Evolutionary conservation across 1,140 invertebrate genomes (phyloP).

Genomic region (Hormaphis cornu): DNA sequence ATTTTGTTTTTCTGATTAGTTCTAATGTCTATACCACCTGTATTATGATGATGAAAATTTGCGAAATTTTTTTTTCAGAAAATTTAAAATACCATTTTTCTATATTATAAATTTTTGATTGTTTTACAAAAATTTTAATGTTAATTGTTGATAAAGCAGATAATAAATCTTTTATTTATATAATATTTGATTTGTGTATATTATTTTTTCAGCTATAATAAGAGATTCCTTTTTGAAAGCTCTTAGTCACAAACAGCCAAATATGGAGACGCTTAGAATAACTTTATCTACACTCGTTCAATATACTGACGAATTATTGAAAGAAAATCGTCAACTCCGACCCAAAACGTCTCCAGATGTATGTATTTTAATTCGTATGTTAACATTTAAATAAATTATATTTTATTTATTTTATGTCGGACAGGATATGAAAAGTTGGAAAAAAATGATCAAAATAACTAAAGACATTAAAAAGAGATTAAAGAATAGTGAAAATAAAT

Average conservation of each 20-base stretch:
- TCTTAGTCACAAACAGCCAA: slow-evolving; percentile 26
- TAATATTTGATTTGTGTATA: background rate
- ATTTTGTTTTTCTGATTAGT: too few relatives aligned
- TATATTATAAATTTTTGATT: too few relatives aligned
- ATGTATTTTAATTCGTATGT: background rate
- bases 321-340: background rate
- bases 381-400: background rate
- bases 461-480: slow-evolving; percentile 28
- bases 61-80: too few relatives aligned
- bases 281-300: slow-evolving; percentile 20
- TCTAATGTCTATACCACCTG: too few relatives aligned
- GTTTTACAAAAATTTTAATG: background rate
- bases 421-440: slow-evolving; percentile 25
- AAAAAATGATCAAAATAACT: slow-evolving; percentile 20
- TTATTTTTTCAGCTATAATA: slow-evolving; percentile 8
- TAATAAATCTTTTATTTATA: background rate
- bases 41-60: too few relatives aligned
- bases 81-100: too few relatives aligned
- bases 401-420: background rate
- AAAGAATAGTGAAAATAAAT: slow-evolving; percentile 19
- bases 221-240: slow-evolving; percentile 33
- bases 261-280: slow-evolving; percentile 25
- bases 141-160: background rate
- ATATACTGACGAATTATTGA: slow-evolving; percentile 17
- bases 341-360: slow-evolving; percentile 16